These are phyloP conservation scores for Drosophila erecta DNA, from an alignment of 1,140 invertebrate genomes.

Conservation along the genomic window DNA sequence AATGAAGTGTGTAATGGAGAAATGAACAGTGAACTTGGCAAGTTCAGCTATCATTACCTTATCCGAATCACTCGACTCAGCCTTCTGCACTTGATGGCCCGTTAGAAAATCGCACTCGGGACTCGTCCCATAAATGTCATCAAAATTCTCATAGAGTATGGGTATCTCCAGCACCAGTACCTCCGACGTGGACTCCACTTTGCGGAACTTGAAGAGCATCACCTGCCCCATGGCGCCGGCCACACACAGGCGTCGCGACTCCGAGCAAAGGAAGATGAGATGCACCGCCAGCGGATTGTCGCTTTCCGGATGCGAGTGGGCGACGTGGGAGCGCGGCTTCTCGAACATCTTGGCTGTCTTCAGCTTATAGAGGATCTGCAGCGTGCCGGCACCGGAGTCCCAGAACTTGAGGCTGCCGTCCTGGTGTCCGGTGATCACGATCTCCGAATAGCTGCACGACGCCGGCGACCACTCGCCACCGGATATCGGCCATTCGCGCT, in stretches of 20 bases:
- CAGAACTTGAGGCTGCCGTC: conserved; percentile 99
- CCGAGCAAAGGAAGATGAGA: conserved; percentile 95
- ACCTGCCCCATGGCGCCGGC: conserved; percentile 96
- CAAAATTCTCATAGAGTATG: conserved; percentile 92
- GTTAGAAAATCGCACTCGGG: conserved; percentile 91
- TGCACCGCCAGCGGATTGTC: conserved; percentile 98
- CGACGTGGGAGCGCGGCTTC: conserved; percentile 86
- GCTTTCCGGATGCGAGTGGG: conserved; percentile 85
- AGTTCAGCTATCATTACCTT: conserved; percentile 82
- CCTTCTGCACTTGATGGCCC: conserved; percentile 86
- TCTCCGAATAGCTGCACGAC: conserved; percentile 97
- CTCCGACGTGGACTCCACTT: conserved; percentile 94
- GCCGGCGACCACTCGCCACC: conserved; percentile 98
- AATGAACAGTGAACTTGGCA: conserved; percentile 10
- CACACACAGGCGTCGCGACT: conserved; percentile 94
- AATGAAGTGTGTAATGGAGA: conserved; percentile 37
- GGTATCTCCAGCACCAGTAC: conserved; percentile 95
- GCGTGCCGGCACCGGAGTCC: conserved; percentile 96
- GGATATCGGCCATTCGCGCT: conserved; percentile 97
- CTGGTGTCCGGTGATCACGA: conserved; percentile 98
- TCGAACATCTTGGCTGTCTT: conserved; percentile 98
- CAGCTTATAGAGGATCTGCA: conserved; percentile 98
- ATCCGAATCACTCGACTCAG: conserved; percentile 86
- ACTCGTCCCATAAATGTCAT: conserved; percentile 91
- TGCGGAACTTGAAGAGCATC: conserved; percentile 97